Percentiles rank a stretch among this genome's conserved stretches.
Evolutionary conservation across 2,797 vertebrate species (phyloP).

Genomic region (Dromococcyx pavoninus): DNA sequence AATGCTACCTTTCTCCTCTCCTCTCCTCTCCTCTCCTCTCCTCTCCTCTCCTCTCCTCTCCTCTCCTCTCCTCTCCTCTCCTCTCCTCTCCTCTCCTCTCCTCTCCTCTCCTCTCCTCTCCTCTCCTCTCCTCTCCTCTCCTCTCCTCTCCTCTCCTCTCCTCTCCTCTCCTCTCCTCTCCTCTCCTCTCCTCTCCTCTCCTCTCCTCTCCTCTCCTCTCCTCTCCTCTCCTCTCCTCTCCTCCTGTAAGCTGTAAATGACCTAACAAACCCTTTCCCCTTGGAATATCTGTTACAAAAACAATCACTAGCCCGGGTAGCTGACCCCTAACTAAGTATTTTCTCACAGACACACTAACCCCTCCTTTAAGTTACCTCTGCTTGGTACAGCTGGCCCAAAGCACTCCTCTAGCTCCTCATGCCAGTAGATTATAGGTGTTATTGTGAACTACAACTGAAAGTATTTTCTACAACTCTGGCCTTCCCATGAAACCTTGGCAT

Average conservation of each 20-base stretch:
- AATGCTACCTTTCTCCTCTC: background rate
- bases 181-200: too few relatives aligned
- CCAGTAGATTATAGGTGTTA: background rate
- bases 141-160: background rate
- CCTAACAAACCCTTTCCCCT: background rate
- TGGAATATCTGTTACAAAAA: background rate
- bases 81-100: too few relatives aligned
- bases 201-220: background rate
- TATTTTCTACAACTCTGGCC: background rate
- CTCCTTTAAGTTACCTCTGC: background rate
- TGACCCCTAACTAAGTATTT: background rate
- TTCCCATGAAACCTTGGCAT: conserved; percentile 25
- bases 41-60: background rate
- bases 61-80: background rate
- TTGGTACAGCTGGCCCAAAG: background rate
- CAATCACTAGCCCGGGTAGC: background rate
- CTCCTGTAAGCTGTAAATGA: background rate
- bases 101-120: background rate
- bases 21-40: too few relatives aligned
- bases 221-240: background rate
- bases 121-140: background rate
- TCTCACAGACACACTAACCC: background rate
- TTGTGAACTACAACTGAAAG: background rate
- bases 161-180: background rate
- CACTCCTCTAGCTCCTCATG: background rate